These are phyloP conservation scores for Bombyx mandarina DNA, from an alignment of 1,140 invertebrate species.

Conservation along the genomic window DNA sequence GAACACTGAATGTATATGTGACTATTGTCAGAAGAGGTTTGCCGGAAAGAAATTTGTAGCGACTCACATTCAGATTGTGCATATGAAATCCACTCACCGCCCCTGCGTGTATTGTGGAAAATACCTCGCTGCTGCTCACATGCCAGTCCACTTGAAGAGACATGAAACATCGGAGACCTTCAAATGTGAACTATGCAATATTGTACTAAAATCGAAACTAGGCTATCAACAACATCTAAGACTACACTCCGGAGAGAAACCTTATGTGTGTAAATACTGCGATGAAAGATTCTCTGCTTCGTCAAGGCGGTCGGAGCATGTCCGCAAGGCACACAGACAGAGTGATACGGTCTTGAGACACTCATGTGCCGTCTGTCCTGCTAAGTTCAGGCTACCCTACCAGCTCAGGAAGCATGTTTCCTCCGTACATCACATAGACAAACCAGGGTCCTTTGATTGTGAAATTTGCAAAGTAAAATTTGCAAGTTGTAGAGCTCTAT, in stretches of 20 bases:
- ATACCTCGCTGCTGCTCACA: conserved; percentile 40
- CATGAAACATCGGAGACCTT: conserved; percentile 25
- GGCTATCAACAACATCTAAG: conserved; percentile 45
- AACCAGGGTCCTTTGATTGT: conserved; percentile 27
- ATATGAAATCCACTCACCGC: conserved; percentile 45
- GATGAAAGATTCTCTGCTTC: conserved; percentile 45
- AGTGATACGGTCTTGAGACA: conserved; percentile 32
- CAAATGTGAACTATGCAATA: conserved; percentile 40
- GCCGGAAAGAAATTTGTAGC: conserved; percentile 37
- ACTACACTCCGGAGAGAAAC: conserved; percentile 47
- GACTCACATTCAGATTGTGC: conserved; percentile 53
- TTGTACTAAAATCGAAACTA: conserved; percentile 35
- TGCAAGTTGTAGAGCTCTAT: conserved; percentile 29
- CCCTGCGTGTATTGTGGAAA: conserved; percentile 52
- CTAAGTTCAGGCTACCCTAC: conserved; percentile 38
- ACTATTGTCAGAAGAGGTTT: conserved; percentile 48
- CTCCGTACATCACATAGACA: conserved; percentile 23
- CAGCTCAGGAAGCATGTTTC: conserved; percentile 35
- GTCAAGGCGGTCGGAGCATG: conserved; percentile 46
- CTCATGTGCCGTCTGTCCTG: conserved; percentile 37
- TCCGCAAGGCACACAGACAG: conserved; percentile 33
- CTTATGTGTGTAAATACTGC: conserved; percentile 43
- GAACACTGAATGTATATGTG: conserved; percentile 39
- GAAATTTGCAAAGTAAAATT: conserved; percentile 36
- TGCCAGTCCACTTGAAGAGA: conserved; percentile 44